phyloP scores from a whole-genome alignment of 2,797 vertebrate species.

The Jordanella pulchra region DNA sequence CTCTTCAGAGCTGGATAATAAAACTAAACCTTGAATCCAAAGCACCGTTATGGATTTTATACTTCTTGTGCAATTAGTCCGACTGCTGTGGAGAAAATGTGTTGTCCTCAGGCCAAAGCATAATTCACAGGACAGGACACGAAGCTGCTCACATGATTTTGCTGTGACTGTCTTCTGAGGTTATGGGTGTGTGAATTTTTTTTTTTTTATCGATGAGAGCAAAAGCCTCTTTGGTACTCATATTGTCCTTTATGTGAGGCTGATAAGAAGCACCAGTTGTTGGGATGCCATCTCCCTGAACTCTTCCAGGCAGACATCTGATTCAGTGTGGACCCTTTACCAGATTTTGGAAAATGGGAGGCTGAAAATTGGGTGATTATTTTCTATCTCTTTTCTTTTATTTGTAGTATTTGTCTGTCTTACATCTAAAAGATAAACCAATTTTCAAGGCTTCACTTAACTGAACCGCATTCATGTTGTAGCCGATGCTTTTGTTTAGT shows the following conservation, averaged over 20 bases:
- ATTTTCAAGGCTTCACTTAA: not conserved
- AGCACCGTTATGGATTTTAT: constrained; percentile 1
- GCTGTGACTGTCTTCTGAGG: constrained; percentile 77
- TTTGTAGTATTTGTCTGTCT: constrained; percentile 2
- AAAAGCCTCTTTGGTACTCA: constrained; percentile 43
- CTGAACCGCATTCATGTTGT: constrained; percentile 8
- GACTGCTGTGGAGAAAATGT: constrained; percentile 15
- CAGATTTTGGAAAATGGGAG: constrained; percentile 34
- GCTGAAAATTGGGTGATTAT: constrained; percentile 30
- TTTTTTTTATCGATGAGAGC: constrained; percentile 17
- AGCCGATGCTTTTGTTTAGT: not conserved
- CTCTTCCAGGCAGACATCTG: constrained; percentile 17
- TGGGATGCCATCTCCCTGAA: constrained; percentile 27
- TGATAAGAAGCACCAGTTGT: constrained; percentile 38
- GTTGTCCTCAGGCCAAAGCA: constrained; percentile 48
- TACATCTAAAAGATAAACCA: not conserved
- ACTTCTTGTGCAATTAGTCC: constrained; percentile 20
- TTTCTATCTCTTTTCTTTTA: constrained; percentile 4
- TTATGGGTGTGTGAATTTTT: constrained; percentile 44
- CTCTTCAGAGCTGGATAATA: not conserved
- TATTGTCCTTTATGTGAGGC: constrained; percentile 49
- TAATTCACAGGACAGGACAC: constrained; percentile 28
- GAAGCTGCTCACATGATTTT: constrained; percentile 75
- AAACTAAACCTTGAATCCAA: constrained; percentile 15
- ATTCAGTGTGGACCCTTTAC: constrained; percentile 31